Percentiles rank a stretch among this genome's conserved stretches.
These are phyloP conservation scores for Hoplostethus mediterraneus DNA, from an alignment of 2,797 vertebrate species.

Conservation along the genomic window DNA sequence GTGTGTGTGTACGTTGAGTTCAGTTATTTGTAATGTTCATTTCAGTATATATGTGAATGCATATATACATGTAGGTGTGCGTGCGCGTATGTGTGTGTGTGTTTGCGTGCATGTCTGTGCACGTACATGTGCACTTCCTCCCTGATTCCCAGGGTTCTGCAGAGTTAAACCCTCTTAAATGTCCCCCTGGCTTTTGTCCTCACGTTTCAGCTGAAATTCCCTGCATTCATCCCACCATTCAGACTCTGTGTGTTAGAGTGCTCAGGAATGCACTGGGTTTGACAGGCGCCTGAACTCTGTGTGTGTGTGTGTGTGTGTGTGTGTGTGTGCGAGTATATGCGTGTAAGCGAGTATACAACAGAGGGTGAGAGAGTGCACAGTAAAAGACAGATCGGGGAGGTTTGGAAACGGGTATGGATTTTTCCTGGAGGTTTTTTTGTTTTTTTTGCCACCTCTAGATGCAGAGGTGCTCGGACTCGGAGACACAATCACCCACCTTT, in stretches of 20 bases:
- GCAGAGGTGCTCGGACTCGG: conserved; percentile 60
- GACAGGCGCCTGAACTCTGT: conserved; percentile 77
- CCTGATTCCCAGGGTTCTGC: conserved; percentile 83
- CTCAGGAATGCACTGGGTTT: conserved; percentile 82
- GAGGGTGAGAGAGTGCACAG: conserved; percentile 44
- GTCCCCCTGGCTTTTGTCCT: conserved; percentile 86
- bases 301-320: conserved; percentile 44
- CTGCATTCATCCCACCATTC: conserved; percentile 80
- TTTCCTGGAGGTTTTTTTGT: neutral
- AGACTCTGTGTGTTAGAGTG: conserved; percentile 70
- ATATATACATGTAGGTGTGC: conserved; percentile 42
- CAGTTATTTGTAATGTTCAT: conserved; percentile 41
- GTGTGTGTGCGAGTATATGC: conserved; percentile 31
- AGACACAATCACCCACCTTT: conserved; percentile 67
- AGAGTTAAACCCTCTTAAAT: conserved; percentile 85
- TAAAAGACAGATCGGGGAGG: neutral
- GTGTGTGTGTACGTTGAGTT: conserved; percentile 49
- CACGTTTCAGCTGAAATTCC: conserved; percentile 84
- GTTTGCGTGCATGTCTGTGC: conserved; percentile 8
- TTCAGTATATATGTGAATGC: conserved; percentile 36
- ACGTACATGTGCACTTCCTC: conserved; percentile 58
- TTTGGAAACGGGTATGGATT: conserved; percentile 37
- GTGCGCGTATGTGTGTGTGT: conserved; percentile 2
- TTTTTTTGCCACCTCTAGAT: conserved; percentile 19
- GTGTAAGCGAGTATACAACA: conserved; percentile 55